Percentiles rank a stretch among this genome's conserved stretches.
phyloP scores from a whole-genome alignment of 2,888 invertebrate genomes.

The Drosophila quinaria region DNA sequence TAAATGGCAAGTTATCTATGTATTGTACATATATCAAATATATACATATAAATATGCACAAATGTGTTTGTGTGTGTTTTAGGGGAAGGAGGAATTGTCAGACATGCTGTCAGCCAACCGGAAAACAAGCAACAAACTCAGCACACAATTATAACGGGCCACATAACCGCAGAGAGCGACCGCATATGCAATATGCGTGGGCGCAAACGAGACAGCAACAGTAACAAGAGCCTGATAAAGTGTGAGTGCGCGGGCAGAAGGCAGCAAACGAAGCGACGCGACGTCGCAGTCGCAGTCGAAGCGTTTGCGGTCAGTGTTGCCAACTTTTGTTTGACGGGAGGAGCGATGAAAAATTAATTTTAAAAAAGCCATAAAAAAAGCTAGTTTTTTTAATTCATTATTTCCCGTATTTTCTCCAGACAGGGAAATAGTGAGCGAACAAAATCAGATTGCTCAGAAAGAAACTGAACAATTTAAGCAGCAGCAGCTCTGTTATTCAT shows the following conservation, averaged over 20 bases:
- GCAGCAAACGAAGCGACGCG: constrained; percentile 27
- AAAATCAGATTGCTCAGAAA: no score
- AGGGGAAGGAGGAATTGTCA: constrained; percentile 4
- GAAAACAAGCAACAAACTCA: constrained; percentile 84
- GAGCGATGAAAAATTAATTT: no score
- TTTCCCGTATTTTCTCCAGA: no score
- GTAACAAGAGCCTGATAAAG: constrained; percentile 35
- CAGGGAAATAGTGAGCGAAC: no score
- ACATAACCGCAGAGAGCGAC: constrained; percentile 40
- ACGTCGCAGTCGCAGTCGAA: constrained; percentile 20
- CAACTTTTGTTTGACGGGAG: no score
- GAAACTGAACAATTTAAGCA: no score
- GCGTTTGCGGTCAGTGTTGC: constrained; percentile 29
- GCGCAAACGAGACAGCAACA: constrained; percentile 53
- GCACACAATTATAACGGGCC: constrained; percentile 65
- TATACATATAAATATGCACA: constrained; percentile 7
- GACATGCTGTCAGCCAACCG: constrained; percentile 80
- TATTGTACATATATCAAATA: constrained; percentile 19
- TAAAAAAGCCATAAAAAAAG: no score
- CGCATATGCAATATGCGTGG: constrained; percentile 22
- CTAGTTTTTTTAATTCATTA: no score
- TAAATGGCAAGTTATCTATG: constrained; percentile 51
- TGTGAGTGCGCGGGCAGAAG: background rate
- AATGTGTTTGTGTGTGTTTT: constrained; percentile 2
- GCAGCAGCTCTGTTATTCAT: no score